Base-by-base conservation (phyloP, 2,113 vertebrate genomes). In the Hippocampus comes region DNA sequence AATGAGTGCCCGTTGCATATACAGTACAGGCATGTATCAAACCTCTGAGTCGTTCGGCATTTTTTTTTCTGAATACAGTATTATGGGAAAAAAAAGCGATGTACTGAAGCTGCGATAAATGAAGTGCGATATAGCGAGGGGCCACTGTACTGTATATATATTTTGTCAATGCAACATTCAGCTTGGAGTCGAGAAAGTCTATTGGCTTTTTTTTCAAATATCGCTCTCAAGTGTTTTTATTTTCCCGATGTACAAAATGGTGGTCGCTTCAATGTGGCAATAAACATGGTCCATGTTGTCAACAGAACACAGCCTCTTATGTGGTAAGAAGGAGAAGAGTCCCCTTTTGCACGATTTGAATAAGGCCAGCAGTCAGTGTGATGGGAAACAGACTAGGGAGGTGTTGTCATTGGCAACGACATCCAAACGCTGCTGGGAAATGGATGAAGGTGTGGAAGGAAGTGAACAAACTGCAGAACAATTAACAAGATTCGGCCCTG, bases 371-470 rank as follows among this genome's bases (percentile, higher is more conserved):
- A 53, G 75, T 81, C 68, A 68, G 73, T 69, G 68, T 88, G 86
- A 90, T 86, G 71, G 81, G 84, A 84, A 63, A 77, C 88, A 88
- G 85, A 89, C 78, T 75, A 49, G 73, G 71, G 78, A 83, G 76
- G 74, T 87, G 84, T 88, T 90, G 89, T 86, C 82, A 86, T 84
- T 86, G 88, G 82, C 83, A 82, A 81, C 79, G 69, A 66, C 79
- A 83, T 80, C 85, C 79, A 87, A 84, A 85, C 83, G 77, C 75
- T 88, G 80, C 82, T 84, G 86, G 88, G 83, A 89, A 91, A 84
- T 84, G 71, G 82, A 86, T 68, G 81, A 77, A 87, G 81, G 90
- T 88, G 88, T 80, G 87, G 82, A 83, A 78, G 88, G 87, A 90
- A 86, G 82, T 83, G 85, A 87, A 83, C 78, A 63, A 83, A 86